A percentile compares a stretch with the other conserved stretches of the same genome.
These are phyloP conservation scores for Oncorhynchus masou DNA, from an alignment of 2,113 vertebrate genomes.

Conservation along the genomic window DNA sequence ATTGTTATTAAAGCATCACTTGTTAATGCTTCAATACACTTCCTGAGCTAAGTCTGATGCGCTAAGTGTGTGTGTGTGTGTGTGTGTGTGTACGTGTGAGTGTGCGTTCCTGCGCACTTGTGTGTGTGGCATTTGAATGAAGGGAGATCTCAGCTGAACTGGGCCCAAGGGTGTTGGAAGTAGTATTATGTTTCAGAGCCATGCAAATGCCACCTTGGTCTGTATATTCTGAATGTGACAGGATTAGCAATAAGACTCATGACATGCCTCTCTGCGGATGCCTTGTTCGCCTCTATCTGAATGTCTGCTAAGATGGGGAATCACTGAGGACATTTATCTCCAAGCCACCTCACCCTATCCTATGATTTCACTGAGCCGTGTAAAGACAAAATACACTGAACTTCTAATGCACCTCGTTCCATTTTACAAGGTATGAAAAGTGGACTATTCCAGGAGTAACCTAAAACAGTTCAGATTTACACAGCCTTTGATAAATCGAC, in stretches of 20 bases:
- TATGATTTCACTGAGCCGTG: background rate
- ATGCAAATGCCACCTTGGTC: slow-evolving; percentile 7
- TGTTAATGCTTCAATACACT: too few species aligned
- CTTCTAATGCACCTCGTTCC: too few species aligned
- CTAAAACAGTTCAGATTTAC: background rate
- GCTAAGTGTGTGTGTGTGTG: too few species aligned
- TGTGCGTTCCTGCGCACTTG: too few species aligned
- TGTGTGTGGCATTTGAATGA: too few species aligned
- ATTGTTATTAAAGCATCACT: too few species aligned
- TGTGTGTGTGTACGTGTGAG: too few species aligned
- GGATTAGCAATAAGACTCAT: background rate
- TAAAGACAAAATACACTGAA: too few species aligned
- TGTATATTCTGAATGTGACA: background rate
- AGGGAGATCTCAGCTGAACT: background rate
- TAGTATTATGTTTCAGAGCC: background rate
- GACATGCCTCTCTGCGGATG: background rate
- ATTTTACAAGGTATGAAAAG: too few species aligned
- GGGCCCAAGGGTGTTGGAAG: background rate
- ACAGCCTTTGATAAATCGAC: background rate
- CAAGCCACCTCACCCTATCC: background rate
- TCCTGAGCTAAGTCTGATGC: too few species aligned
- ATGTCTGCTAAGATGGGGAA: background rate
- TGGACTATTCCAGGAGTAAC: too few species aligned
- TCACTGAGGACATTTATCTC: background rate
- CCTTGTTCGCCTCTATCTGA: background rate